A percentile compares a stretch with the other conserved stretches of the same genome.
Evolutionary conservation across 1,140 invertebrate species (phyloP).

Genomic region (Drosophila yakuba): DNA sequence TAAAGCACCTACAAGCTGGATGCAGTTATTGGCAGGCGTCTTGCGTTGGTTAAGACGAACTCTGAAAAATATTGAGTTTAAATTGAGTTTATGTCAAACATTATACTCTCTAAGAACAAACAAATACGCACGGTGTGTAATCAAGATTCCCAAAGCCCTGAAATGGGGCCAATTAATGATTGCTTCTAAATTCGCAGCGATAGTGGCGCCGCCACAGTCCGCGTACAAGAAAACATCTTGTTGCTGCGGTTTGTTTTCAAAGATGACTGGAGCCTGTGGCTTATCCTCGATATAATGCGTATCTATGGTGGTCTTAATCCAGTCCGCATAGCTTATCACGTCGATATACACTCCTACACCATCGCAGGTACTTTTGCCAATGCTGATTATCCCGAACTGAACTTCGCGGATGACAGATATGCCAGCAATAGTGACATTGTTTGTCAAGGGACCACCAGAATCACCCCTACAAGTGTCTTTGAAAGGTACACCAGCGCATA

Average conservation of each 20-base stretch:
- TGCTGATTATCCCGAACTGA: slow-evolving; percentile 9
- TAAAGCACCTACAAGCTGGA: background rate
- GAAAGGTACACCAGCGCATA: background rate
- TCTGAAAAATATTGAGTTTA: slow-evolving; percentile 1
- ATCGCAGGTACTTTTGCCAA: rapidly evolving
- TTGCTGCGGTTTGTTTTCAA: background rate
- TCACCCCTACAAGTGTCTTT: slow-evolving; percentile 10
- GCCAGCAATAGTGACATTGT: rapidly evolving
- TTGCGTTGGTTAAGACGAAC: slow-evolving; percentile 9
- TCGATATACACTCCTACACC: slow-evolving; percentile 4
- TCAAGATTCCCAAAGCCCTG: background rate
- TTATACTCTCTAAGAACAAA: no score
- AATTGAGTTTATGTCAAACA: no score
- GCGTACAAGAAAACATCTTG: background rate
- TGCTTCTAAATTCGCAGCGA: background rate
- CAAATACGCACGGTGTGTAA: slow-evolving; percentile 4
- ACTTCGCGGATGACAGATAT: background rate
- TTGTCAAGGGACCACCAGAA: slow-evolving; percentile 16
- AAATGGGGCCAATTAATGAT: background rate
- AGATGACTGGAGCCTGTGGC: background rate
- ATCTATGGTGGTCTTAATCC: slow-evolving; percentile 1
- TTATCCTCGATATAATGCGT: background rate
- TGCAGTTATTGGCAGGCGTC: background rate
- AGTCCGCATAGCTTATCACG: slow-evolving; percentile 3
- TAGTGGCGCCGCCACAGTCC: background rate